These are phyloP conservation scores for Otis tarda DNA, from an alignment of 2,113 vertebrate species.

Conservation along the genomic window DNA sequence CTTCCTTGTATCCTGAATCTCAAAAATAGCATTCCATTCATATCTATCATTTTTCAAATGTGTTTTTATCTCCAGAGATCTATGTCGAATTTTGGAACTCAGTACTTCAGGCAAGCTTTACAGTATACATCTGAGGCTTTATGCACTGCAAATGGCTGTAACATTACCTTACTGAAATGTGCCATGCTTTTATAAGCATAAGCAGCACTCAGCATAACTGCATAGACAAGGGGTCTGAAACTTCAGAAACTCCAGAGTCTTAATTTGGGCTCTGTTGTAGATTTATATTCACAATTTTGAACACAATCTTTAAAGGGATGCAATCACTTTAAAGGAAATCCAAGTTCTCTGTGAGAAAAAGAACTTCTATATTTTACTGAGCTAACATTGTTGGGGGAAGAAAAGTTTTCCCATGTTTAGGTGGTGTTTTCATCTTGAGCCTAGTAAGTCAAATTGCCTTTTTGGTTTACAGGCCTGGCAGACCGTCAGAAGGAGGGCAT, in stretches of 20 bases:
- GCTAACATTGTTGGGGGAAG: neutral
- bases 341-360: neutral
- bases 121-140: neutral
- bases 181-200: neutral
- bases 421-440: neutral
- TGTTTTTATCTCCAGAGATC: neutral
- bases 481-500: neutral
- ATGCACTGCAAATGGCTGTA: neutral
- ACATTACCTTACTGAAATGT: neutral
- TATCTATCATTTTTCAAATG: neutral
- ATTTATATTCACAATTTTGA: neutral
- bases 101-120: neutral
- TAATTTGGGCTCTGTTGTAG: neutral
- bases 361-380: neutral
- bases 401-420: conserved; percentile 26
- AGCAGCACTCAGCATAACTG: neutral
- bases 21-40: conserved; percentile 10
- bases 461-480: conserved; percentile 15
- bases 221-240: neutral
- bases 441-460: conserved; percentile 10
- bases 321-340: neutral
- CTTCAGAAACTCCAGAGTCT: neutral
- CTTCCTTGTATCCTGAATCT: neutral
- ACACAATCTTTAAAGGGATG: neutral
- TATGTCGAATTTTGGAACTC: neutral